Percentiles rank a stretch among this genome's conserved stretches.
phyloP scores from a whole-genome alignment of 1,140 invertebrate genomes.

The Drosophila tani region DNA sequence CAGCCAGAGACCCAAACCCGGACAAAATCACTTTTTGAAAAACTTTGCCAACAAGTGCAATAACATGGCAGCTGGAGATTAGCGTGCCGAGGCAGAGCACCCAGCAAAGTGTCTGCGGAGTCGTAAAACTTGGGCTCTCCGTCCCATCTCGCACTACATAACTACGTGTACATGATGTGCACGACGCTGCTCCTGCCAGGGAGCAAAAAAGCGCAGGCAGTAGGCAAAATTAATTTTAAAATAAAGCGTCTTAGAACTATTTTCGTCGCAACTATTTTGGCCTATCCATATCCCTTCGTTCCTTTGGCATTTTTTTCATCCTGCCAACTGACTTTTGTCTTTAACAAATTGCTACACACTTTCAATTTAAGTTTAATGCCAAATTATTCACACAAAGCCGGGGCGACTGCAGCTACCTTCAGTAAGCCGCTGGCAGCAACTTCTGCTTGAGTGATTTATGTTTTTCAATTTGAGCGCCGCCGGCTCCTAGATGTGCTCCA shows the following conservation, averaged over 20 bases:
- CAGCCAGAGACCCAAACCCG: slow-evolving; percentile 30
- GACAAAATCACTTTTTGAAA: slow-evolving; percentile 80
- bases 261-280: slow-evolving; percentile 66
- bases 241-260: slow-evolving; percentile 68
- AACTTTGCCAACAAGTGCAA: slow-evolving; percentile 81
- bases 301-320: not conserved
- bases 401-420: slow-evolving; percentile 10
- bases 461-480: slow-evolving; percentile 72
- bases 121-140: slow-evolving; percentile 65
- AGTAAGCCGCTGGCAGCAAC: slow-evolving; percentile 50
- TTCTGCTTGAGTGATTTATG: slow-evolving; percentile 82
- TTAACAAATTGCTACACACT: slow-evolving; percentile 82
- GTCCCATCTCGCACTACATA: slow-evolving; percentile 31
- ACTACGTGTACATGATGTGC: slow-evolving; percentile 21
- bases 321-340: slow-evolving; percentile 72
- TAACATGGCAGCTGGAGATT: slow-evolving; percentile 82
- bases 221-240: slow-evolving; percentile 81
- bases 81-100: slow-evolving; percentile 67
- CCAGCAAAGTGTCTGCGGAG: slow-evolving; percentile 56
- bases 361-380: slow-evolving; percentile 78
- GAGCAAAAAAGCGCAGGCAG: not conserved
- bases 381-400: slow-evolving; percentile 71
- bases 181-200: not conserved
- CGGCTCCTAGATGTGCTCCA: slow-evolving; percentile 12
- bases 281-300: slow-evolving; percentile 39